Conservation (phyloP, 2,888 invertebrate genomes). For the Argyra leucocephala region DNA sequence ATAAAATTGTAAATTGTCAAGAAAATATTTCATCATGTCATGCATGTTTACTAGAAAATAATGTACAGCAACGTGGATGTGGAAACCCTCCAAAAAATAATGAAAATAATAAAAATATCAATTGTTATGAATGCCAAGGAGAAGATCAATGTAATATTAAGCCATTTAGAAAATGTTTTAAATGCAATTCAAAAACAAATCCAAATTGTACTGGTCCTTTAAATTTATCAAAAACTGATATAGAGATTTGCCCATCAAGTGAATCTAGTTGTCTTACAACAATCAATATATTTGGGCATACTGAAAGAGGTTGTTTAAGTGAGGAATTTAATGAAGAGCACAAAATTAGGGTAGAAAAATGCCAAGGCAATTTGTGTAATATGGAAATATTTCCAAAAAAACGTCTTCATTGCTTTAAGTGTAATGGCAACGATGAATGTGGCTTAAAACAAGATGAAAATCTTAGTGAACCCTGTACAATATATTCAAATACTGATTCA, state of each 20-base stretch:
- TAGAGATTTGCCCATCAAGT: constrained; percentile 28
- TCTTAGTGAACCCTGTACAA: neutral
- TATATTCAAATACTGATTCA: constrained; percentile 16
- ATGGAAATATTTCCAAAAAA: constrained; percentile 29
- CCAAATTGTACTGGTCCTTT: constrained; percentile 32
- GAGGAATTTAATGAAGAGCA: constrained; percentile 26
- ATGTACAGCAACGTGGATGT: constrained; percentile 31
- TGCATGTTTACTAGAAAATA: constrained; percentile 29
- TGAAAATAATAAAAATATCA: neutral
- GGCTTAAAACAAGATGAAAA: constrained; percentile 12
- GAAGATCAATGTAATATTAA: constrained; percentile 28
- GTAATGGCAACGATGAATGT: constrained; percentile 23
- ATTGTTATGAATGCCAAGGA: constrained; percentile 23
- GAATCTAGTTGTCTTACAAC: constrained; percentile 28
- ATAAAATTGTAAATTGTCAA: constrained; percentile 26
- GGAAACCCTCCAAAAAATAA: constrained; percentile 22
- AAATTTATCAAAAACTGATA: constrained; percentile 28
- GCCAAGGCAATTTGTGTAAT: constrained; percentile 33
- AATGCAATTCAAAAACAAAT: constrained; percentile 28
- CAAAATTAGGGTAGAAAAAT: constrained; percentile 26
- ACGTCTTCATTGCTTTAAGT: constrained; percentile 34
- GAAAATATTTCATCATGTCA: constrained; percentile 33
- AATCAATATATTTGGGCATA: constrained; percentile 27
- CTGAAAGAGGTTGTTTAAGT: constrained; percentile 32
- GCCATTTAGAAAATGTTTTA: constrained; percentile 32